phyloP scores from a whole-genome alignment of 2,113 vertebrate genomes.

The Cisticola juncidis region DNA sequence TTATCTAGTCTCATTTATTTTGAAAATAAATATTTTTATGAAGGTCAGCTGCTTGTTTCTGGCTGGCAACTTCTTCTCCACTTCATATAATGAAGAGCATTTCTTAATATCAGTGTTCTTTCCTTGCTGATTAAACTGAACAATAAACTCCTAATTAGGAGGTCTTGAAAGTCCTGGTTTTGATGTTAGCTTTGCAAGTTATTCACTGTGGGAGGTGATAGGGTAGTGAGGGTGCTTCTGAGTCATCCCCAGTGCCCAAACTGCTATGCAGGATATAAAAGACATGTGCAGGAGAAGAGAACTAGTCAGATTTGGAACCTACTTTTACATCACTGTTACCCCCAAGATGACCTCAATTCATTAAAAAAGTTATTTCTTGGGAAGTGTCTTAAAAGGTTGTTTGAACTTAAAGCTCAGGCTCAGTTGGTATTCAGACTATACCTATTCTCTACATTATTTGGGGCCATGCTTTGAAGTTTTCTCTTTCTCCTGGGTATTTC shows the following conservation, averaged over 20 bases:
- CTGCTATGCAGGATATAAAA: background rate
- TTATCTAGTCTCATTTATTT: background rate
- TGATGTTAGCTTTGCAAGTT: conserved; percentile 8
- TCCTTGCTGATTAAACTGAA: conserved; percentile 3
- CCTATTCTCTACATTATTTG: conserved; percentile 39
- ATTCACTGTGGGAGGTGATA: background rate
- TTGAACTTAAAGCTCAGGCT: conserved; percentile 63
- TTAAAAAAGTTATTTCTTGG: conserved; percentile 72
- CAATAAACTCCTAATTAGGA: conserved; percentile 40
- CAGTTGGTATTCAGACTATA: conserved; percentile 56
- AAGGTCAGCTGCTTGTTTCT: background rate
- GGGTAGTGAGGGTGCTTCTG: background rate
- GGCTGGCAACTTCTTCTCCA: background rate
- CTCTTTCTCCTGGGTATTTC: conserved; percentile 61
- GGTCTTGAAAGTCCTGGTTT: conserved; percentile 8
- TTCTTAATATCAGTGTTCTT: background rate
- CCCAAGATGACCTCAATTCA: conserved; percentile 67
- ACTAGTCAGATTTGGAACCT: conserved; percentile 3
- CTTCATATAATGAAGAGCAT: background rate
- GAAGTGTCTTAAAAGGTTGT: conserved; percentile 61
- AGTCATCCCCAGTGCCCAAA: background rate
- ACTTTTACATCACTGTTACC: conserved; percentile 50
- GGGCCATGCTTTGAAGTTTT: conserved; percentile 62
- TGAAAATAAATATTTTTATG: conserved; percentile 1
- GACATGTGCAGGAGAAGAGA: background rate